Percentiles rank a stretch among this genome's conserved stretches.
phyloP scores from a whole-genome alignment of 2,797 vertebrate genomes.

The Dendrocincla tyrannina region DNA sequence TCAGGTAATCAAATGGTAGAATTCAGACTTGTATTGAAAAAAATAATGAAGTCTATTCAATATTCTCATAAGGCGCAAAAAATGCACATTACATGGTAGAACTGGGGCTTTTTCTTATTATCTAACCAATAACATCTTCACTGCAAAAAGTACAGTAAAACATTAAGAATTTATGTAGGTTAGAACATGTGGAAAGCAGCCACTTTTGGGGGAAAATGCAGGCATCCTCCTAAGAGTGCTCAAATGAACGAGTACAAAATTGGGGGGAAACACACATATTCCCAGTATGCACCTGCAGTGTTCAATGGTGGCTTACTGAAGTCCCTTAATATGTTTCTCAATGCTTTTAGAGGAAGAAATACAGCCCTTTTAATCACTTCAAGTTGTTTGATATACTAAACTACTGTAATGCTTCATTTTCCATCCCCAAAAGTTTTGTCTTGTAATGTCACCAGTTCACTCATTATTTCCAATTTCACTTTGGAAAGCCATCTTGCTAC shows the following conservation, averaged over 20 bases:
- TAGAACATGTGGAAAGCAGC: constrained; percentile 22
- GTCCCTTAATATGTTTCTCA: neutral
- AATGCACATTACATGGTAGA: constrained; percentile 53
- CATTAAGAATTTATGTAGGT: constrained; percentile 70
- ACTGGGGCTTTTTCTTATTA: constrained; percentile 59
- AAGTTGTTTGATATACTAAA: neutral
- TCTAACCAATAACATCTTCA: constrained; percentile 60
- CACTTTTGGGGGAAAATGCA: neutral
- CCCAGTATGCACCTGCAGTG: neutral
- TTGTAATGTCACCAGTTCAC: neutral
- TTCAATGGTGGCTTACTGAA: neutral
- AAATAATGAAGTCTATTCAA: constrained; percentile 78
- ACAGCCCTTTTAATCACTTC: neutral
- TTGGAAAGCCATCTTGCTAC: neutral
- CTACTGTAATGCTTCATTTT: neutral
- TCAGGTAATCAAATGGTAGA: constrained; percentile 74
- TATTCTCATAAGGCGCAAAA: constrained; percentile 69
- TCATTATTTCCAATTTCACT: neutral
- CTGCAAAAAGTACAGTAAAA: constrained; percentile 48
- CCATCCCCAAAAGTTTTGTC: neutral
- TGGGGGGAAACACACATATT: neutral
- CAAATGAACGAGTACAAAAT: neutral
- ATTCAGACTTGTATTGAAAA: constrained; percentile 67
- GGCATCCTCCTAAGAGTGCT: neutral
- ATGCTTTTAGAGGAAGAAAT: neutral